A percentile compares a stretch with the other conserved stretches of the same genome.
phyloP scores from a whole-genome alignment of 2,797 vertebrate species.

The Pseudochirops cupreus region DNA sequence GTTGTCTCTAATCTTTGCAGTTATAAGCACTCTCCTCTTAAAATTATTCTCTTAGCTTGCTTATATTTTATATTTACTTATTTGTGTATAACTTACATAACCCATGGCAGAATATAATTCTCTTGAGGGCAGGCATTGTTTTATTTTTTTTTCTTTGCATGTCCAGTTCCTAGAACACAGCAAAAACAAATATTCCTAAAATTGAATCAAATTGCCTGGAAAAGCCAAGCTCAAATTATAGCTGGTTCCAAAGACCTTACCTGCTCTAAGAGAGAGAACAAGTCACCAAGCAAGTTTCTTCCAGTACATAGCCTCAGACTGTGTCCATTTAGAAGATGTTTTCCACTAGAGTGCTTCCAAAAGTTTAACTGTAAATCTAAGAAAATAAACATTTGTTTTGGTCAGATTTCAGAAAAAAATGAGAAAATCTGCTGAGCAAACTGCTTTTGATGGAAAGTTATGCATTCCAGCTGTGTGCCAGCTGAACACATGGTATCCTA shows the following conservation, averaged over 20 bases:
- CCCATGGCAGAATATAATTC: neutral
- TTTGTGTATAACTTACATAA: neutral
- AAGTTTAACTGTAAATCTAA: neutral
- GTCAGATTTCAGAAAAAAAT: constrained; percentile 27
- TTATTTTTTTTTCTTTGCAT: neutral
- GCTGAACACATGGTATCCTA: constrained; percentile 8
- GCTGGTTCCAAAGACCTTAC: neutral
- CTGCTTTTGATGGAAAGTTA: neutral
- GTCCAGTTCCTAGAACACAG: neutral
- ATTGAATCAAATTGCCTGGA: constrained; percentile 27
- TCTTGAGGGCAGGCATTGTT: neutral
- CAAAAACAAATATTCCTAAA: constrained; percentile 4
- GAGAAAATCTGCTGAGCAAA: neutral
- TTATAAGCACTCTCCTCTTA: neutral
- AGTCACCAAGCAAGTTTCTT: neutral
- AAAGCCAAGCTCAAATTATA: constrained; percentile 26
- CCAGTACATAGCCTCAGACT: neutral
- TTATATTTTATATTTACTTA: neutral
- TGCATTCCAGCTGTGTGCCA: neutral
- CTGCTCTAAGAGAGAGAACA: constrained; percentile 11
- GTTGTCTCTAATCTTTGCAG: neutral
- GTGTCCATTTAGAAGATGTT: constrained; percentile 3
- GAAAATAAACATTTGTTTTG: neutral
- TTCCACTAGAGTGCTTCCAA: neutral
- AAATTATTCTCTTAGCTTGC: neutral